These are phyloP conservation scores for Pocillopora grandis DNA, from an alignment of 92 coral and sea anemone genomes.

Conservation along the genomic window DNA sequence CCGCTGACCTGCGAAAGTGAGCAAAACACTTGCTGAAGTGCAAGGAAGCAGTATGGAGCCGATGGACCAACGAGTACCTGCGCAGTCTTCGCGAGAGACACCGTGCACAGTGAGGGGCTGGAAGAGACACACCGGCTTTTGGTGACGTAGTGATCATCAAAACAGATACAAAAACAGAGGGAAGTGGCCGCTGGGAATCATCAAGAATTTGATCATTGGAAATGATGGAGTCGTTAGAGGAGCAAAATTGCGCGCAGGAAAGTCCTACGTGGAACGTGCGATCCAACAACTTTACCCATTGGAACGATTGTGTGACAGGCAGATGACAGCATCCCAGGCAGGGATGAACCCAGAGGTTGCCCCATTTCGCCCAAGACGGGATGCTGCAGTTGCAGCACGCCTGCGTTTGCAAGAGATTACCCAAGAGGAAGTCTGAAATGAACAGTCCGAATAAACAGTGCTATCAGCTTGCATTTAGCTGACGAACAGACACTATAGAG, in stretches of 20 bases:
- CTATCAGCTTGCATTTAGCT: no score
- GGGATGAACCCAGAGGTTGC: constrained; percentile 30
- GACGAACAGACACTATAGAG: no score
- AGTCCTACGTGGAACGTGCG: background rate
- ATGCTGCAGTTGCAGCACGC: background rate
- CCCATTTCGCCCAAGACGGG: constrained; percentile 29
- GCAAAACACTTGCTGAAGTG: constrained; percentile 16
- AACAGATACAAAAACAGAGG: background rate
- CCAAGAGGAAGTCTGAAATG: no score
- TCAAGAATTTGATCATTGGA: background rate
- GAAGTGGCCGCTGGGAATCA: constrained; percentile 1
- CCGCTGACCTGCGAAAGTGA: background rate
- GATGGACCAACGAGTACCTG: constrained; percentile 3
- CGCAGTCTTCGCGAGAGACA: constrained; percentile 11
- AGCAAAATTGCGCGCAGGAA: background rate
- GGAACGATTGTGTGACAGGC: background rate
- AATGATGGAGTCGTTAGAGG: background rate
- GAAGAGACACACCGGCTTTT: background rate
- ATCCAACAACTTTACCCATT: background rate
- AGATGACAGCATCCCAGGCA: background rate
- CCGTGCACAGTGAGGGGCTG: constrained; percentile 15
- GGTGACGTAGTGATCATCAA: constrained; percentile 19
- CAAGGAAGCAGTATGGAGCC: constrained; percentile 7
- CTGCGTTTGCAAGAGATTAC: no score
- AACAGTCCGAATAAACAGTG: no score